Conservation (phyloP, 2,888 invertebrate species). For the Sicus ferrugineus region DNA sequence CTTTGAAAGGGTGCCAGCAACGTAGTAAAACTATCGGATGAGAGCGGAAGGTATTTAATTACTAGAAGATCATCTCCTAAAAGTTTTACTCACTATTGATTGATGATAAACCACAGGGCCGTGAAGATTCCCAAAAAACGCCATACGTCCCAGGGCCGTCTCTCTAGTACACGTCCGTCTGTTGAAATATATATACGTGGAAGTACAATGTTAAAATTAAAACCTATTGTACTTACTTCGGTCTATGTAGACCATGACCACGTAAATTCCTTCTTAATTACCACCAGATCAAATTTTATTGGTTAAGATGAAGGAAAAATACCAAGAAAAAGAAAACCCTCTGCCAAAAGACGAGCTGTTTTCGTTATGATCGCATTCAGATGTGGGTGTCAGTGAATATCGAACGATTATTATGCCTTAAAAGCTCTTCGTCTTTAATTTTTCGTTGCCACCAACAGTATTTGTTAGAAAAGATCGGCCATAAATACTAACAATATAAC, state of each 20-base stretch:
- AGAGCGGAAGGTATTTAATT: background rate
- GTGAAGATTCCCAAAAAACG: slow-evolving; percentile 51
- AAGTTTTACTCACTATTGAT: slow-evolving; percentile 51
- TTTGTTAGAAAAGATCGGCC: no score
- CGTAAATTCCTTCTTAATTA: slow-evolving; percentile 5
- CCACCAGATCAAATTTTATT: no score
- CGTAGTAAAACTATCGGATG: slow-evolving; percentile 47
- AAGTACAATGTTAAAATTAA: background rate
- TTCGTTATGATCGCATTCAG: no score
- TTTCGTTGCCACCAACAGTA: no score
- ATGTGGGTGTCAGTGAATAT: no score
- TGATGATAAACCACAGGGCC: slow-evolving; percentile 50
- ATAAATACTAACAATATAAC: no score
- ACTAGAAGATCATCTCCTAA: background rate
- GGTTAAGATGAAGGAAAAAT: no score
- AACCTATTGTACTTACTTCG: slow-evolving; percentile 38
- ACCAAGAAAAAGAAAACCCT: background rate
- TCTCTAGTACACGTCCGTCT: slow-evolving; percentile 56
- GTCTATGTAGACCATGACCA: slow-evolving; percentile 43
- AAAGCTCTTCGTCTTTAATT: no score
- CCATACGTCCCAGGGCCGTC: slow-evolving; percentile 54
- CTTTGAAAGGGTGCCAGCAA: slow-evolving; percentile 53
- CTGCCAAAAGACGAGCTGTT: background rate
- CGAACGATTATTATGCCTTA: no score
- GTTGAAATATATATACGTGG: background rate